Evolutionary conservation across 2,888 invertebrate species (phyloP), one percentile per base, ranked within the genome.

Genomic region (Drosophila lutescens): DNA sequence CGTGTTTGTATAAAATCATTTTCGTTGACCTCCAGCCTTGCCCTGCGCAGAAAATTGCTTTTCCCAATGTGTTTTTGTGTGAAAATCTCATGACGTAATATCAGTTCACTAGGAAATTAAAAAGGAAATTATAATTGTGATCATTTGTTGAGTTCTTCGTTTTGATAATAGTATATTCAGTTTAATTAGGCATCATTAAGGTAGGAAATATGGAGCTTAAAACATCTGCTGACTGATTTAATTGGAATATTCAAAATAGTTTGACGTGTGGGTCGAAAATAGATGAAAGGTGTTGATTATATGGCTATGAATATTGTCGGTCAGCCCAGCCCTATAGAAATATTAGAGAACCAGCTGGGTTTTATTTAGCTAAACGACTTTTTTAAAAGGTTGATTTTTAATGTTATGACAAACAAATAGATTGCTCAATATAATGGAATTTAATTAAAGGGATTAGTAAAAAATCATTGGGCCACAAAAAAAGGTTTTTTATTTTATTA

Each of bases 201-300:
- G 32, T 38, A 10, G 38, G 61, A 47, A 47, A 47, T 41, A 38
- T 20, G 7, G n/a, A 40, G 53, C 20, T 49, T 34, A 10, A 34
- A 38, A 23, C 49, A 34, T 26, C 26, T 65, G 38, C 40, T 53
- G 54, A 65, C 53, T 32, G 30, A 65, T 38, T 65, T 46, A 65
- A 65, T 65, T 46, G 34, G 36, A 4, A 30, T 26, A 49, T 60
- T 40, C n/a, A 40, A 70, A 58, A 50, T 38, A 15, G 51, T 46
- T 44, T 34, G 26, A 38, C 38, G 53, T 65, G 65, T 65, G 66
- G 65, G 65, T 15, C 13, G 32, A 46, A 69, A 76, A 77, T 68
- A 66, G 78, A 75, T 50, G 66, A 83, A 76, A 86, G 86, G 83
- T 79, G 83, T 84, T 63, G 74, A 73, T 50, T 80, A 74, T 79